These are phyloP conservation scores for Heliconius hewitsoni DNA, from an alignment of 1,140 invertebrate species.

Conservation along the genomic window DNA sequence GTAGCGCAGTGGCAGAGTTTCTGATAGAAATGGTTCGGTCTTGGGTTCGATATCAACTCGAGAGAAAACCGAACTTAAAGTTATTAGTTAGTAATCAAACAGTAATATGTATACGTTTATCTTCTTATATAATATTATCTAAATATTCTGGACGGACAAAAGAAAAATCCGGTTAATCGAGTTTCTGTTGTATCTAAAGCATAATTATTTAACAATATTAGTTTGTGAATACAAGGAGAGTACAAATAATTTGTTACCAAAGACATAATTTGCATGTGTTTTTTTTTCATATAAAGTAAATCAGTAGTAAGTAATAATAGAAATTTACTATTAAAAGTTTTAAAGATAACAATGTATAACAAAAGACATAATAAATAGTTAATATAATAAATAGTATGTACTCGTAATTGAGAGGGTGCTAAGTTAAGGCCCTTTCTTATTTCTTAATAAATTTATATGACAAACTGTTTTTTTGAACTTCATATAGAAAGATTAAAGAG, in stretches of 20 bases:
- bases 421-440: too few relatives aligned
- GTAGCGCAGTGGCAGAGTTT: too few relatives aligned
- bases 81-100: not conserved
- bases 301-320: not conserved
- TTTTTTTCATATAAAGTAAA: not conserved
- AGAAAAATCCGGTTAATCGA: too few relatives aligned
- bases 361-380: not conserved
- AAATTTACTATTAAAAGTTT: not conserved
- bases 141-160: too few relatives aligned
- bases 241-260: slow-evolving; percentile 36
- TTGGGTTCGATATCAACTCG: too few relatives aligned
- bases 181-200: too few relatives aligned
- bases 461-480: too few relatives aligned
- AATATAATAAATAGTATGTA: not conserved
- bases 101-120: not conserved
- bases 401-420: not conserved
- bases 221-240: slow-evolving; percentile 14
- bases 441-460: too few relatives aligned
- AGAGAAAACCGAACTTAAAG: too few relatives aligned
- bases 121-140: too few relatives aligned
- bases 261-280: slow-evolving; percentile 7
- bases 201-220: not conserved
- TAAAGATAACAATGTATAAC: not conserved
- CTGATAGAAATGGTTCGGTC: too few relatives aligned
- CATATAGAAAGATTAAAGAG: too few relatives aligned